Conservation (phyloP, 2,797 vertebrate species). For the Smutsia temminckii region DNA sequence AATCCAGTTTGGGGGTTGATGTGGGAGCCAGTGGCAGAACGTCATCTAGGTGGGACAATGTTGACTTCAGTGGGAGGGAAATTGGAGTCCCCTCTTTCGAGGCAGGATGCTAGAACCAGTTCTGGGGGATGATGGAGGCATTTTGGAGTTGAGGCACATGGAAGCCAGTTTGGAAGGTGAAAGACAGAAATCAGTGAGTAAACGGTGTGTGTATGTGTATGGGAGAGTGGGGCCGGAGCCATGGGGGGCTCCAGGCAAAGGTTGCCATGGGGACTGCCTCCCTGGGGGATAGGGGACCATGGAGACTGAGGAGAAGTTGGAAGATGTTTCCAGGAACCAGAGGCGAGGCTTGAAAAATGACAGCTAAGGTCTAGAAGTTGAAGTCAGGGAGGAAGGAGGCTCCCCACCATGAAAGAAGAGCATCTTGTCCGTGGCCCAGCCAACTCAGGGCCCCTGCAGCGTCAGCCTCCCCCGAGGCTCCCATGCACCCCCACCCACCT, state of each 20-base stretch:
- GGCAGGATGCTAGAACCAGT: neutral
- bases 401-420: rapidly evolving
- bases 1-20: neutral
- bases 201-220: neutral
- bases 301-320: neutral
- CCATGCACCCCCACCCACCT: rapidly evolving
- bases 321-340: neutral
- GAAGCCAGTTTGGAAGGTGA: neutral
- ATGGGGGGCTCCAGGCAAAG: neutral
- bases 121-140: neutral
- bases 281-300: neutral
- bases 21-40: neutral
- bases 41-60: neutral
- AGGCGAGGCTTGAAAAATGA: neutral
- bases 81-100: neutral
- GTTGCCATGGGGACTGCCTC: neutral
- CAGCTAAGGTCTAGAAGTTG: neutral
- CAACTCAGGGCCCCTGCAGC: neutral
- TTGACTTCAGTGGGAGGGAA: neutral
- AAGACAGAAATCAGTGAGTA: neutral
- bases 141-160: neutral
- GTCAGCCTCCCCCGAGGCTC: neutral
- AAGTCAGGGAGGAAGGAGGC: neutral
- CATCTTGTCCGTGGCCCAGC: neutral
- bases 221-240: neutral